Base-by-base conservation (phyloP, 2,113 vertebrate genomes). In the Chascanopsetta lugubris region DNA sequence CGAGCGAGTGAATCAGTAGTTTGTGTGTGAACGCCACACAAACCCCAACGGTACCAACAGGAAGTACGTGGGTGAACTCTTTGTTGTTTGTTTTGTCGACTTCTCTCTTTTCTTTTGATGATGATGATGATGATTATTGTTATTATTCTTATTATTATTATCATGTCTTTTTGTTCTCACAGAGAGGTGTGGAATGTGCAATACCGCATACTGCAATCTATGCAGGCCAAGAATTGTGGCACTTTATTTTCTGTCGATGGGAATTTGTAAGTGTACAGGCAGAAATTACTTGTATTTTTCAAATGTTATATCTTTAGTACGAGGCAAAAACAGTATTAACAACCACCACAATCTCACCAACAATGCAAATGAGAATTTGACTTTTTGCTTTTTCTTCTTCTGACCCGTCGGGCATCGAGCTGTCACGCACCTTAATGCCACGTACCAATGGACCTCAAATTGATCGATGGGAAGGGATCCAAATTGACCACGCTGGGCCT, bases 201-300 rank as follows among this genome's bases (percentile, higher is more conserved):
- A 92, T 91, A 92, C 86, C 72, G 84, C 88, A 87, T 83, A 90
- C 91, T 92, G 92, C 90, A 92, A 91, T 88, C 91, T 93, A 93
- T 94, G 92, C 93, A 93, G 91, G 91, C 90, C 92, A 92, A 92
- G 87, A 92, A 91, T 86, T 81, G 88, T 88, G 87, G 90, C 90
- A 91, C 89, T 91, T 93, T 92, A 92, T 91, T 92, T 93, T 89
- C 89, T 88, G 87, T 92, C 85, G 84, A 85, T 70, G 81, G 87
- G 83, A 89, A 87, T 91, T 91, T 92, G 84, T 93, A 87, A 90
- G 80, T 93, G 88, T 93, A 90, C 88, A 91, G 88, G 86, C 88
- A 85, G 85, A 93, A 90, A 90, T 83, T 69, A 88, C 78, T 84
- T 91, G 91, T 93, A 91, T 92, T 93, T 92, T 92, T 92, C 83